A percentile compares a stretch with the other conserved stretches of the same genome.
These are phyloP conservation scores for Sipha flava DNA, from an alignment of 1,140 invertebrate species.

Conservation along the genomic window DNA sequence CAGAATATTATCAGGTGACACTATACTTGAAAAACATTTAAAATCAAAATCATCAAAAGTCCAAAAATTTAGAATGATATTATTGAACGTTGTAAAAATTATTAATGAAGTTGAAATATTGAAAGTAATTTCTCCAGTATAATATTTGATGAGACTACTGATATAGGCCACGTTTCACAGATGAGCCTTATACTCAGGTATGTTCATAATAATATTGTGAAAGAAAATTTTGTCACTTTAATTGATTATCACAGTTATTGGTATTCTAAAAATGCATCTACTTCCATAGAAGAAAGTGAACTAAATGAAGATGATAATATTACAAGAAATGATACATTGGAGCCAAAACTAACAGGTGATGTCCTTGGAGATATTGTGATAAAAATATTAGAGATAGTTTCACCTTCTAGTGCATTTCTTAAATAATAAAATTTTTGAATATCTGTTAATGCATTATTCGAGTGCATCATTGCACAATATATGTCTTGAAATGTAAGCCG, in stretches of 20 bases:
- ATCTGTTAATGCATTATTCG: not conserved
- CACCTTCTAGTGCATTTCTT: not conserved
- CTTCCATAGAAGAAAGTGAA: no score
- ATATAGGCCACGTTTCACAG: not conserved
- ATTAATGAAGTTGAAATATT: not conserved
- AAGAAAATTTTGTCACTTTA: not conserved
- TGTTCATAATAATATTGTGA: no score
- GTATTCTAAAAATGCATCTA: not conserved
- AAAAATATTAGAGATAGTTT: no score
- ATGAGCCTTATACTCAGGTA: not conserved
- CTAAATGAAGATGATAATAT: not conserved
- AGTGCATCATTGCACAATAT: not conserved
- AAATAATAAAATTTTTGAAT: not conserved
- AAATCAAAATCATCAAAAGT: no score
- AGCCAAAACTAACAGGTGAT: not conserved
- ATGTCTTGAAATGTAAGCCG: not conserved
- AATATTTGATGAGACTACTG: conserved; percentile 12
- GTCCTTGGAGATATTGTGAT: not conserved
- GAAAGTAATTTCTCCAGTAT: not conserved
- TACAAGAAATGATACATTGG: not conserved
- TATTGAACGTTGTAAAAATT: not conserved
- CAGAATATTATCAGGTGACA: no score
- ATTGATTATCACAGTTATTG: not conserved
- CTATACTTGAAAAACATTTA: no score
- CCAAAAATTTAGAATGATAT: not conserved